Percentiles rank a stretch among this genome's conserved stretches.
Evolutionary conservation across 2,888 invertebrate species (phyloP).

Genomic region (Lepidonotus clava): DNA sequence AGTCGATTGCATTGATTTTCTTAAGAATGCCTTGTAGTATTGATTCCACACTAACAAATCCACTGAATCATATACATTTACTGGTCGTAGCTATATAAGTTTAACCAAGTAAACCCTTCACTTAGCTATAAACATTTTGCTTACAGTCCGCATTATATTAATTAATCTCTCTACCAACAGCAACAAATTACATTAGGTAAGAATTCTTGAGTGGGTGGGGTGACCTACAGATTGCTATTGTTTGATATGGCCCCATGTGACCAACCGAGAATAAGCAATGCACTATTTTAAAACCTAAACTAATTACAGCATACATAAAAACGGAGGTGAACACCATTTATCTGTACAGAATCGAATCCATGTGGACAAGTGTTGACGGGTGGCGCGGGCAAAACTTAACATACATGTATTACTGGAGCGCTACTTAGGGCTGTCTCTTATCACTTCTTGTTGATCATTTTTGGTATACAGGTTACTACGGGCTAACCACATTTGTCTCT

Average conservation of each 20-base stretch:
- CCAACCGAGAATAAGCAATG: neutral
- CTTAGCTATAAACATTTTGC: neutral
- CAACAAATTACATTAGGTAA: neutral
- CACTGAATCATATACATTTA: too few species aligned
- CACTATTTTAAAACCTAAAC: neutral
- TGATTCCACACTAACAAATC: too few species aligned
- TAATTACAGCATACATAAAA: constrained; percentile 15
- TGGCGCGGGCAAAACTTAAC: too few species aligned
- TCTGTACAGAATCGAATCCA: neutral
- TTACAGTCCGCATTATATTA: too few species aligned
- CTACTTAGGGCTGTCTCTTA: too few species aligned
- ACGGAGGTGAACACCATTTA: neutral
- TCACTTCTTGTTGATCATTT: too few species aligned
- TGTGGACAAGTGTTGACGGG: neutral
- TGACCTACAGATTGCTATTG: neutral
- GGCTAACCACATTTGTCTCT: too few species aligned
- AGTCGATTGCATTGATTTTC: too few species aligned
- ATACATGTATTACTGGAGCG: too few species aligned
- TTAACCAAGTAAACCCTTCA: neutral
- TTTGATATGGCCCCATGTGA: neutral
- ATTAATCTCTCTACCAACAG: constrained; percentile 12
- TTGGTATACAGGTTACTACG: too few species aligned
- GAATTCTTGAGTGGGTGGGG: neutral
- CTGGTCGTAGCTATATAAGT: too few species aligned
- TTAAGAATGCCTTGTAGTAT: too few species aligned